phyloP scores from a whole-genome alignment of 2,888 invertebrate genomes.

The Eilema depressum region DNA sequence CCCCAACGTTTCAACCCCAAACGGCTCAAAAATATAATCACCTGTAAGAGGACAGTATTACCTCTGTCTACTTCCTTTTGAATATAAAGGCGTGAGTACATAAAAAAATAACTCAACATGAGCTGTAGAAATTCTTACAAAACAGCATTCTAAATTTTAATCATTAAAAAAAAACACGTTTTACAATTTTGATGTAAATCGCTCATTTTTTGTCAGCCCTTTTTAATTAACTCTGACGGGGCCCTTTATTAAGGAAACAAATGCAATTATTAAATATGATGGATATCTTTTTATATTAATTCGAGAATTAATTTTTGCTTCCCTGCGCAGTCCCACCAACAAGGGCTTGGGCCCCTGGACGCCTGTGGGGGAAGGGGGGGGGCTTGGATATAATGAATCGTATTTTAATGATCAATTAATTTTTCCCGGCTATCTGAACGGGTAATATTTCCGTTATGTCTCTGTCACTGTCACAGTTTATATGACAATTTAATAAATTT shows the following conservation, averaged over 20 bases:
- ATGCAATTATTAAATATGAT: slow-evolving; percentile 16
- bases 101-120: background rate
- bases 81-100: background rate
- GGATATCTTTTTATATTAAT: slow-evolving; percentile 25
- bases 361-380: too few relatives aligned
- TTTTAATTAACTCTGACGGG: slow-evolving; percentile 14
- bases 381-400: slow-evolving; percentile 15
- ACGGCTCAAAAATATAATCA: too few relatives aligned
- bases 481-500: background rate
- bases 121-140: background rate
- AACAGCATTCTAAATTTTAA: background rate
- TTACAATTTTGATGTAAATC: background rate
- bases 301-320: slow-evolving; percentile 16
- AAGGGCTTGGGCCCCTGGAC: background rate
- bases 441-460: background rate
- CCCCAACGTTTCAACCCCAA: too few relatives aligned
- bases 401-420: slow-evolving; percentile 18
- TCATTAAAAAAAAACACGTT: background rate
- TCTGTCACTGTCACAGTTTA: background rate
- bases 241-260: slow-evolving; percentile 19
- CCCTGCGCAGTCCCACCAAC: background rate
- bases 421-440: background rate
- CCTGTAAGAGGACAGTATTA: too few relatives aligned
- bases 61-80: too few relatives aligned
- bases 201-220: slow-evolving; percentile 10